Percentiles rank a stretch among this genome's conserved stretches.
phyloP scores from a whole-genome alignment of 1,140 invertebrate genomes.

The Plodia interpunctella region DNA sequence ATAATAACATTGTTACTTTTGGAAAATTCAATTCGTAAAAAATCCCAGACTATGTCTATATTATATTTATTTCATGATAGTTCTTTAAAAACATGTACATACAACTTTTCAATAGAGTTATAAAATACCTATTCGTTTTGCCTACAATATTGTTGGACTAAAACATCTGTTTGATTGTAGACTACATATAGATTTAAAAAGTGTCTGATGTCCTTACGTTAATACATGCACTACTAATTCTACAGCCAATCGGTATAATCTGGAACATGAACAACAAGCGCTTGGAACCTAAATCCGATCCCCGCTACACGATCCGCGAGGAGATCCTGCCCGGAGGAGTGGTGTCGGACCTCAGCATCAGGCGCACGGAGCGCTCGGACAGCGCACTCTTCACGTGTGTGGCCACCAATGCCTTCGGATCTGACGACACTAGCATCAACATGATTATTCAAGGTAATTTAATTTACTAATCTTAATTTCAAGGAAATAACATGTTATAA shows the following conservation, averaged over 20 bases:
- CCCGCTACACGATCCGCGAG: conserved; percentile 93
- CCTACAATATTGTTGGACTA: too few relatives aligned
- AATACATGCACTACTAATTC: background rate
- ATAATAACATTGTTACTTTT: background rate
- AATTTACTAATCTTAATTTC: background rate
- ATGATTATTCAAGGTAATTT: conserved; percentile 95
- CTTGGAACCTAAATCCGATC: conserved; percentile 90
- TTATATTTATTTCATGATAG: too few relatives aligned
- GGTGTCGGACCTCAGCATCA: conserved; percentile 92
- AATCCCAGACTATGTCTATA: too few relatives aligned
- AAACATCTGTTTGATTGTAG: too few relatives aligned
- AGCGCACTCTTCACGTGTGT: conserved; percentile 96
- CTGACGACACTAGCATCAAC: conserved; percentile 96
- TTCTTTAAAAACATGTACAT: too few relatives aligned
- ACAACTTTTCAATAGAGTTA: too few relatives aligned
- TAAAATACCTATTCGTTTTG: too few relatives aligned
- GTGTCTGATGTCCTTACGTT: too few relatives aligned
- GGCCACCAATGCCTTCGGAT: conserved; percentile 96
- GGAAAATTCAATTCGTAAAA: too few relatives aligned
- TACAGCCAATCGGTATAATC: conserved; percentile 91
- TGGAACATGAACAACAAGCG: conserved; percentile 98
- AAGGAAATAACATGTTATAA: too few relatives aligned
- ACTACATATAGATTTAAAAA: too few relatives aligned
- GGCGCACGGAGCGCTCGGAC: conserved; percentile 91
- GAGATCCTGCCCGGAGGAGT: conserved; percentile 92